Evolutionary conservation across 2,888 invertebrate species (phyloP).

Genomic region (Ectemnius cavifrons): DNA sequence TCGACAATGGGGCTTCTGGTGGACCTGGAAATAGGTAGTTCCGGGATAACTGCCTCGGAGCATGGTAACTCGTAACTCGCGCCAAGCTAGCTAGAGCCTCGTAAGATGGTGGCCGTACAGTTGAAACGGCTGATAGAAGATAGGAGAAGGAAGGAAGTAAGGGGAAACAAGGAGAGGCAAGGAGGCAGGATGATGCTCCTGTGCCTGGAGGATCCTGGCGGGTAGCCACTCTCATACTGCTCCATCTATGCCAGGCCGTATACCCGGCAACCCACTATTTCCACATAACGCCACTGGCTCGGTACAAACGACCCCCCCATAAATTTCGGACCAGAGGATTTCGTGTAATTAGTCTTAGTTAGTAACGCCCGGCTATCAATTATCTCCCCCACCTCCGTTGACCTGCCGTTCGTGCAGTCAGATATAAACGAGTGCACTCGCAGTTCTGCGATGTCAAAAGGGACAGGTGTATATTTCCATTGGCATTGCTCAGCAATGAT

Average conservation of each 20-base stretch:
- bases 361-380: slow-evolving; percentile 15
- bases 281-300: slow-evolving; percentile 19
- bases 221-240: neutral
- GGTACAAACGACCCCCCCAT: slow-evolving; percentile 27
- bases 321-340: slow-evolving; percentile 26
- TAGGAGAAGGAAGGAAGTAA: too few relatives aligned
- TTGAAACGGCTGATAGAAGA: slow-evolving; percentile 32
- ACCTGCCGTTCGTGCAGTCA: neutral
- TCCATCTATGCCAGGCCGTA: neutral
- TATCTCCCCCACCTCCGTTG: neutral
- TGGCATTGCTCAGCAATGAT: too few relatives aligned
- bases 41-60: slow-evolving; percentile 48
- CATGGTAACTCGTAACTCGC: slow-evolving; percentile 51
- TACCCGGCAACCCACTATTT: neutral
- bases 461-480: too few relatives aligned
- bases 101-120: slow-evolving; percentile 25
- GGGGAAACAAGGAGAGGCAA: neutral
- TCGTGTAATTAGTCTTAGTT: slow-evolving; percentile 33
- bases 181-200: too few relatives aligned
- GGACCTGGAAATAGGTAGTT: slow-evolving; percentile 44
- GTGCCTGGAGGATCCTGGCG: neutral
- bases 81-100: slow-evolving; percentile 7
- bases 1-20: too few relatives aligned
- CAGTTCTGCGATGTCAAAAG: too few relatives aligned
- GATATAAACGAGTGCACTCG: too few relatives aligned